Evolutionary conservation across 2,888 invertebrate species (phyloP), one percentile per base, ranked within the genome.

Genomic region (Steinernema carpocapsae): DNA sequence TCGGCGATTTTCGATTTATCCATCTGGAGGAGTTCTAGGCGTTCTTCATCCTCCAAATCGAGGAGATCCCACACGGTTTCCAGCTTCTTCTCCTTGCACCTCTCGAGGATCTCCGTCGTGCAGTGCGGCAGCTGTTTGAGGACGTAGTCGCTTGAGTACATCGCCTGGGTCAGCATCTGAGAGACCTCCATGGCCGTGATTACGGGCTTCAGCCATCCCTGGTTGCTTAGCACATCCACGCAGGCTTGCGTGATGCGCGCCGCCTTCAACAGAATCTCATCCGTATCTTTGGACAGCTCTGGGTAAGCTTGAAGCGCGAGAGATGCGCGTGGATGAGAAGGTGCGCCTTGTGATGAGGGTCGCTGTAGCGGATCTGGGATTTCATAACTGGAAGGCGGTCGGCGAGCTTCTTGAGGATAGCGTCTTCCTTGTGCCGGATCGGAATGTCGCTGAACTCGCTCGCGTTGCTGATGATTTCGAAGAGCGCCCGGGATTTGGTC

Each of bases 141-240:
- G 88, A 97, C 96, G 0, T 95, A 94, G 89, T 99, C 99, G 89
- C 96, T 97, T 86, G 94, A 94, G 96, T 97, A 99, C 96, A 99
- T 96, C 12, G 97, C 97, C 89, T 99, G 99, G 0, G 99, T 99
- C 1, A 95, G 94, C 97, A 99, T 99, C 90, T 99, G 99, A 0
- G 97, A 95, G 85, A 99, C 90, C 89, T 99, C 99, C 99, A 99
- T 99, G 85, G 97, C 97, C 22, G 97, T 95, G 51, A 99, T 94
- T 2, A 97, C 99, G 0, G 99, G 97, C 0, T 94, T 92, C 71
- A 99, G 90, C 99, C 99, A 99, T 43, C 99, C 97, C 85, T 96
- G 79, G 77, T 82, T 83, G 19, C 84, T 93, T 46, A 95, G 89
- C 12, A 95, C 95, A 89, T 95, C 92, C 42, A 99, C 91, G 88